These are phyloP conservation scores for Tromatobia lineatoria DNA, from an alignment of 2,888 invertebrate species.

Conservation along the genomic window DNA sequence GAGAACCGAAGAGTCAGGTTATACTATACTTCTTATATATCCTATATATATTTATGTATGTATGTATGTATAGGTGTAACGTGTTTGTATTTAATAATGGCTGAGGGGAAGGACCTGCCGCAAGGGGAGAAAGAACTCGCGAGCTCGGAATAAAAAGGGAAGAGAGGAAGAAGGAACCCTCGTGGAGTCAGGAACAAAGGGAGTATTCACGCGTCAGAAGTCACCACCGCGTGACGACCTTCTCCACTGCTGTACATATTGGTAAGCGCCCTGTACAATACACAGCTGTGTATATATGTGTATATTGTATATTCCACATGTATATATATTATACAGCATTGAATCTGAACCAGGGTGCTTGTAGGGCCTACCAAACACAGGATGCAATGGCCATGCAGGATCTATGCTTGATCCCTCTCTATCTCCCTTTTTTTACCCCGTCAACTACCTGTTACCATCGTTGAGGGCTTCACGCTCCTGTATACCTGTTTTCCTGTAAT, in stretches of 20 bases:
- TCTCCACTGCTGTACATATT: not conserved
- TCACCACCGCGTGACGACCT: slow-evolving; percentile 80
- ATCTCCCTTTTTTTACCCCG: slow-evolving; percentile 34
- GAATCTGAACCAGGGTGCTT: slow-evolving; percentile 34
- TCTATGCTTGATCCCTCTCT: slow-evolving; percentile 55
- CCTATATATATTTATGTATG: not conserved
- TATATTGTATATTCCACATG: no score
- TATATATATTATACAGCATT: slow-evolving; percentile 21
- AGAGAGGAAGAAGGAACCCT: slow-evolving; percentile 56
- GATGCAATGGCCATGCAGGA: slow-evolving; percentile 54
- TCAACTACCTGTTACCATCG: slow-evolving; percentile 61
- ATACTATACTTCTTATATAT: slow-evolving; percentile 38
- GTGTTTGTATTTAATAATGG: slow-evolving; percentile 1
- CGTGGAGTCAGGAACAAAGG: slow-evolving; percentile 70
- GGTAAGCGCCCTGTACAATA: slow-evolving; percentile 1
- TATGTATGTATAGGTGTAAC: not conserved
- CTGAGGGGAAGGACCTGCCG: slow-evolving; percentile 42
- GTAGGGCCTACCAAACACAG: slow-evolving; percentile 30
- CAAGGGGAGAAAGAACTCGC: slow-evolving; percentile 71
- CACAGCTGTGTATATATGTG: no score
- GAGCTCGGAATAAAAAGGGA: slow-evolving; percentile 42
- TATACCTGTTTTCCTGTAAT: slow-evolving; percentile 49
- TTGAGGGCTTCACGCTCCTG: slow-evolving; percentile 56
- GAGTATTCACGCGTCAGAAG: slow-evolving; percentile 82
- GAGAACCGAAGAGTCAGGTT: slow-evolving; percentile 54